Evolutionary conservation across 2,888 invertebrate genomes (phyloP), one percentile per base, ranked within the genome.

Genomic region (Tinea pellionella): DNA sequence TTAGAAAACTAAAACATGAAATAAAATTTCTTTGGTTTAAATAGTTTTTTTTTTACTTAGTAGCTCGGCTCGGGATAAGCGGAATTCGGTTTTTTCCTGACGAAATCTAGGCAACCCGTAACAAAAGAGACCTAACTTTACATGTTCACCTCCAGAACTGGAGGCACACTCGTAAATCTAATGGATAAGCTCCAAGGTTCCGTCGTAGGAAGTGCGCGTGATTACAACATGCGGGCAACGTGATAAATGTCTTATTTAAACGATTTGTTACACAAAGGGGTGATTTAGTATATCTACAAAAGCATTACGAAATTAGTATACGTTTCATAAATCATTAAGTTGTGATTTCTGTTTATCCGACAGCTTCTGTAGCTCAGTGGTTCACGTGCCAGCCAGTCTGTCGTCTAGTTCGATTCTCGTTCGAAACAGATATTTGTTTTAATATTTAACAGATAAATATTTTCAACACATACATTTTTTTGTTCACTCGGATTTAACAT

Each of bases 161-260:
- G 47, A 47, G 53, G 30, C n/a, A 13, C 13, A 57, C 19, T 57
- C 80, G 81, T 85, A 81, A 84, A 85, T 77, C 77, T 75, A 68
- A 66, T 69, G 73, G 77, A 78, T 80, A 80, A 78, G 75, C 65
- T 66, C 66, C 64, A 62, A 63, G 43, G 43, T 47, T 59, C 30
- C 59, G 47, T 18, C 43, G 55, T 67, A 65, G 69, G 69, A 70
- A 69, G 69, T 68, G 43, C 16, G 47, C 61, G 64, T 69, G 70
- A 74, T 75, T 73, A 72, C 64, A 66, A 65, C 67, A 82, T 83
- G 79, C 80, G 82, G 82, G 83, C 66, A 67, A 69, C 71, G 67
- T 69, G 66, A 67, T 72, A 70, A 70, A 62, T 53, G 32, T 29
- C 60, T 59, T 37, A 55, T 55, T 55, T 55, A 55, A 18, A 24